Evolutionary conservation across 1,140 invertebrate genomes (phyloP), one percentile per base, ranked within the genome.

Genomic region (Bombus terrestris): DNA sequence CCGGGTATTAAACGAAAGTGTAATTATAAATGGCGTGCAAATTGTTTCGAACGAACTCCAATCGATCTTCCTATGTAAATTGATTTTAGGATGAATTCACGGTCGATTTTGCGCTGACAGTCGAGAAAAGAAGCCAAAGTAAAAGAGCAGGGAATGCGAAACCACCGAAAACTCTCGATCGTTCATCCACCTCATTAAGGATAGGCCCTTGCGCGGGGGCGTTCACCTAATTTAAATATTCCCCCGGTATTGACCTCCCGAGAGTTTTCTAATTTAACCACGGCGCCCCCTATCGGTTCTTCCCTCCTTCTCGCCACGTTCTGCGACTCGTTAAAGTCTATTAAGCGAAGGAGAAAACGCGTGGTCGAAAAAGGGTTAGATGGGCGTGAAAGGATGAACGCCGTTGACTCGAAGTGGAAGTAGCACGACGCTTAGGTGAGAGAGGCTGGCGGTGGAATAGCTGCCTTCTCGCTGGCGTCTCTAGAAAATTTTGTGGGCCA

Each of bases 231-330:
- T 90, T 90, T 90, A 88, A 90, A 90, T 90, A 90, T 88, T 88
- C 83, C 80, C 80, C 78, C 57, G 43, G 28, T 69, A 76, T 69
- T 47, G 41, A 75, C 72, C 57, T 80, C 66, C 82, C 64, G 73
- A 90, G 88, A 90, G 86, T 90, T 90, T 90, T 90, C 89, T 90
- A 90, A 90, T 90, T 90, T 90, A 90, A 90, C 88, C 88, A 64
- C 88, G 76, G 77, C 84, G 66, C 35, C 47, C 39, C 43, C 47
- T 75, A 76, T 89, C 83, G 85, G 69, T 89, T 78, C 75, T 41
- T 73, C 35, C 81, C 15, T 81, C 18, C 47, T 25, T 71, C 39
- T 59, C 28, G 37, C 32, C 53, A 39, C 68, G 22, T 87, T 68
- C 69, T 81, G 81, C 59, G 71, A 71, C 85, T 89, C 88, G 86